Percentiles rank a stretch among this genome's conserved stretches.
These are phyloP conservation scores for Menidia menidia DNA, from an alignment of 2,797 vertebrate species.

Conservation along the genomic window DNA sequence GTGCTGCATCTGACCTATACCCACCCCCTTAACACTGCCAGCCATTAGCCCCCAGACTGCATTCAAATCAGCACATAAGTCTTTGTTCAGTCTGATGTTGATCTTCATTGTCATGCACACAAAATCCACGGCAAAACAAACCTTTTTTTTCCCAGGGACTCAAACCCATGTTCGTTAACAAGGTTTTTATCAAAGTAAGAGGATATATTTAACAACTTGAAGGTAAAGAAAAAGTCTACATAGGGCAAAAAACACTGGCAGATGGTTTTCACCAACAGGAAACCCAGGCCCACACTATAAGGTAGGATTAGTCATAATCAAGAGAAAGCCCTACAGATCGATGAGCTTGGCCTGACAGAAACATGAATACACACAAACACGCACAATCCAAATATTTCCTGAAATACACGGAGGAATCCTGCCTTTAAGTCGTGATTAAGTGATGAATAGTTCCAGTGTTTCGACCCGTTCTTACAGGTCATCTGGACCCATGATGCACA, in stretches of 20 bases:
- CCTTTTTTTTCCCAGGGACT: neutral
- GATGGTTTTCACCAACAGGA: too few relatives aligned
- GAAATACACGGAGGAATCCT: neutral
- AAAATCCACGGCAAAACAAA: neutral
- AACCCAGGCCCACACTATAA: too few relatives aligned
- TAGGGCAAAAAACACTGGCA: neutral
- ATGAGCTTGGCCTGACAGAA: neutral
- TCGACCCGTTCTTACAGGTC: neutral
- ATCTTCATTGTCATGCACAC: slow-evolving; percentile 19
- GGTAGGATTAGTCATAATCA: neutral
- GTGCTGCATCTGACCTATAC: slow-evolving; percentile 58
- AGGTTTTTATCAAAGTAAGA: neutral
- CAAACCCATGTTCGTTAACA: neutral
- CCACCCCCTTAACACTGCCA: slow-evolving; percentile 17
- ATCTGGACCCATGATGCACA: neutral
- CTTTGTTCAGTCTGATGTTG: slow-evolving; percentile 36
- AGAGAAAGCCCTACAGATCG: neutral
- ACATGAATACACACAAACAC: neutral
- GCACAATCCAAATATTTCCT: neutral
- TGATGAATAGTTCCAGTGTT: slow-evolving; percentile 4
- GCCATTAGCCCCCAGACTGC: slow-evolving; percentile 41
- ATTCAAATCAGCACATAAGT: slow-evolving; percentile 23
- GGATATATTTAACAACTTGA: too few relatives aligned
- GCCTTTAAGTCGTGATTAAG: slow-evolving; percentile 3
- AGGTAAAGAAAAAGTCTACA: too few relatives aligned